Conservation (phyloP, 2,888 invertebrate genomes). For the Rutpela maculata region DNA sequence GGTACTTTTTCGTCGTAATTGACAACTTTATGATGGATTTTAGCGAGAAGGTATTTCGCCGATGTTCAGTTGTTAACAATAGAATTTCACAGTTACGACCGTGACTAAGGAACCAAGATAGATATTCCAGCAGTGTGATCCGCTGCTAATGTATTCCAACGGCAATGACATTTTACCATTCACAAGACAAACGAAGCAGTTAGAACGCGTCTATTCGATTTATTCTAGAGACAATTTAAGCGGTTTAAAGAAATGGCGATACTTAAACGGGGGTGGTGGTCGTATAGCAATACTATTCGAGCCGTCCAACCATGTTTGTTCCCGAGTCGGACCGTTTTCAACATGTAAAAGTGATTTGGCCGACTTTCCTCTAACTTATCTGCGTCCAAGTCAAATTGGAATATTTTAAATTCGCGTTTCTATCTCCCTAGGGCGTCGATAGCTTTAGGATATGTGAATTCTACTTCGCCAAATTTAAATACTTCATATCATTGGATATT, state of each 20-base stretch:
- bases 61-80: constrained; percentile 14
- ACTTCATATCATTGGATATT: constrained; percentile 62
- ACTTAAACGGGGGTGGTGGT: constrained; percentile 68
- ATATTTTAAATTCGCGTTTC: constrained; percentile 71
- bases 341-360: constrained; percentile 45
- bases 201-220: constrained; percentile 68
- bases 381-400: constrained; percentile 71
- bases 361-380: constrained; percentile 67
- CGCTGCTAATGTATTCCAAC: constrained; percentile 40
- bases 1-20: too few species aligned
- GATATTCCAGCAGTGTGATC: constrained; percentile 20
- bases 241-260: constrained; percentile 71
- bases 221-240: constrained; percentile 72
- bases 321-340: constrained; percentile 41
- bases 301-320: constrained; percentile 58
- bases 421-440: constrained; percentile 63
- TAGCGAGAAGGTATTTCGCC: background rate
- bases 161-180: constrained; percentile 54
- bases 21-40: background rate
- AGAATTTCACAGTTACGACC: constrained; percentile 31
- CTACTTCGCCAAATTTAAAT: constrained; percentile 63
- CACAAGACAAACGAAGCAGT: constrained; percentile 62
- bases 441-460: constrained; percentile 60
- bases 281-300: constrained; percentile 64
- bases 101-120: constrained; percentile 26